Evolutionary conservation across 2,888 invertebrate species (phyloP).

Genomic region (Eupithecia pulchellata): DNA sequence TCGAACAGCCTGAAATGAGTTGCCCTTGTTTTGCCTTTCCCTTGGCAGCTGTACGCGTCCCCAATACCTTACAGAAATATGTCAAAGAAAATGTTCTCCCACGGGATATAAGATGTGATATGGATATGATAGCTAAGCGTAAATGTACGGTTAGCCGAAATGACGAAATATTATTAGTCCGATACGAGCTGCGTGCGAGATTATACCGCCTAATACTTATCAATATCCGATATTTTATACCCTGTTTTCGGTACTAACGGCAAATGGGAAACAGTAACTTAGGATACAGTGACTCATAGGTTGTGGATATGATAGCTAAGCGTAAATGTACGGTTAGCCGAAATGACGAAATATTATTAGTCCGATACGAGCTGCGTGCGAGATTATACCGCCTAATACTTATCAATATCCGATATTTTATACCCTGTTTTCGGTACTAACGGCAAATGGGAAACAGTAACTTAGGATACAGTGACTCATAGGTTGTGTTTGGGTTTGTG

Average conservation of each 20-base stretch:
- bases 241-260: conserved; percentile 21
- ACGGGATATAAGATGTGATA: conserved; percentile 10
- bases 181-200: conserved; percentile 32
- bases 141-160: conserved; percentile 15
- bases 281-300: neutral
- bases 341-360: conserved; percentile 1
- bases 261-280: conserved; percentile 10
- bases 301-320: conserved; percentile 13
- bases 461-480: neutral
- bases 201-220: conserved; percentile 43
- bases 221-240: conserved; percentile 42
- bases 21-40: conserved; percentile 6
- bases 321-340: conserved; percentile 18
- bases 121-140: conserved; percentile 17
- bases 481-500: neutral
- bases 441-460: conserved; percentile 13
- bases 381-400: conserved; percentile 39
- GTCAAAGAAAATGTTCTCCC: conserved; percentile 22
- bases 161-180: conserved; percentile 11
- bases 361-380: conserved; percentile 30
- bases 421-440: conserved; percentile 25
- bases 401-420: conserved; percentile 45
- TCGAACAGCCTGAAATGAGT: neutral
- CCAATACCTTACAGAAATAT: conserved; percentile 19
- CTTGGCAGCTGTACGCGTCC: neutral